Evolutionary conservation across 2,113 vertebrate species (phyloP).

Genomic region (Nestor notabilis): DNA sequence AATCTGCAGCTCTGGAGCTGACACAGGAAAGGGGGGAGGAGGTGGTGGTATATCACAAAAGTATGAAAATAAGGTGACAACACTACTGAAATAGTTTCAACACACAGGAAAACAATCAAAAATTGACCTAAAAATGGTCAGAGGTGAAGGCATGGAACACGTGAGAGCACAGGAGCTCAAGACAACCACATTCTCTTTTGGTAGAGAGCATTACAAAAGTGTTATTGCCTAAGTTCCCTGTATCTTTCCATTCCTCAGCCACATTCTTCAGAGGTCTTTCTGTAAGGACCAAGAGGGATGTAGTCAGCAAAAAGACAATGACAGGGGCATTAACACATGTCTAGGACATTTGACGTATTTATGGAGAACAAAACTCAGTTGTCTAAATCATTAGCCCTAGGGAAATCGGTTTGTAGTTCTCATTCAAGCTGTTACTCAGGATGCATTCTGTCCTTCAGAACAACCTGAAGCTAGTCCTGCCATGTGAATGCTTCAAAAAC

Average conservation of each 20-base stretch:
- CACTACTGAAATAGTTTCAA: not conserved
- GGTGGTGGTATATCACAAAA: not conserved
- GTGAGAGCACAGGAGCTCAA: fast-evolving
- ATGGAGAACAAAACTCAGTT: not conserved
- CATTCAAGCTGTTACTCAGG: not conserved
- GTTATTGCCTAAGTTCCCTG: not conserved
- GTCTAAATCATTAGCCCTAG: not conserved
- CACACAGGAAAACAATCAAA: not conserved
- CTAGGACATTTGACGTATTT: not conserved
- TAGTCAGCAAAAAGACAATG: not conserved
- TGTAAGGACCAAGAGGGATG: not conserved
- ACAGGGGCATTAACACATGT: not conserved
- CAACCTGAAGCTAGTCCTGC: not conserved
- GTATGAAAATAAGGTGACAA: not conserved
- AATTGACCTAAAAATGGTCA: not conserved
- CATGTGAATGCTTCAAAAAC: not conserved
- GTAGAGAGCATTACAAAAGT: not conserved
- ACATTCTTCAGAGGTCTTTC: not conserved
- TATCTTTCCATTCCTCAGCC: not conserved
- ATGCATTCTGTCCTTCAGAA: not conserved
- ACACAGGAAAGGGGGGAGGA: fast-evolving
- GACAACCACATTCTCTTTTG: not conserved
- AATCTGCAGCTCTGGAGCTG: not conserved
- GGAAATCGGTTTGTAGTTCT: conserved; percentile 13
- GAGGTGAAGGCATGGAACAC: not conserved